Percentiles rank a stretch among this genome's conserved stretches.
Conservation (phyloP, 2,888 invertebrate species). For the Cerastis leucographa region DNA sequence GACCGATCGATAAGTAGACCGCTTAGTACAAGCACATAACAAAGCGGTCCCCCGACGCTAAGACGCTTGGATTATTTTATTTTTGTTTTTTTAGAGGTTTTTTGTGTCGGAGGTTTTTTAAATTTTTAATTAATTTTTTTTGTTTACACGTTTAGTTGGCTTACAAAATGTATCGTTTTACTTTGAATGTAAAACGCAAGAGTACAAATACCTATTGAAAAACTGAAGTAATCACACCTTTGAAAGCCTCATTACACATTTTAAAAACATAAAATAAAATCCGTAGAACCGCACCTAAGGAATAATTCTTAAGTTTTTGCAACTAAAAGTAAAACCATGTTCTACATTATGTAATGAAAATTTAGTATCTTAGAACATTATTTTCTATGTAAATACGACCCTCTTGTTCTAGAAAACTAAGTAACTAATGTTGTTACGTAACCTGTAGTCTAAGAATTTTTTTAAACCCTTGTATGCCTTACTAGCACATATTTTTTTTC, state of each 20-base stretch:
- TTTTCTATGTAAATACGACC: conserved; percentile 31
- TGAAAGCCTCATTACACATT: not conserved
- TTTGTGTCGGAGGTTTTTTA: no score
- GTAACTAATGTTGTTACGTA: conserved; percentile 3
- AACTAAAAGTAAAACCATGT: conserved; percentile 51
- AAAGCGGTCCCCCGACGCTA: no score
- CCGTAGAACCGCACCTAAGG: no score
- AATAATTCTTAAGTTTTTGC: conserved; percentile 1
- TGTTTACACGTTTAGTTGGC: not conserved
- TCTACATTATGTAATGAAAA: conserved; percentile 29
- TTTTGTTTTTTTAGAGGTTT: no score
- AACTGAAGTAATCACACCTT: not conserved
- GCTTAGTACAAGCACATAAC: no score
- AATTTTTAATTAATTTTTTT: no score
- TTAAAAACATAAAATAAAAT: not conserved
- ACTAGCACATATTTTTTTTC: not conserved
- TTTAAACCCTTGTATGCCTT: not conserved
- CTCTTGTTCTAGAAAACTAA: conserved; percentile 13
- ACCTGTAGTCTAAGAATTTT: not conserved
- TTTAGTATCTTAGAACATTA: conserved; percentile 29
- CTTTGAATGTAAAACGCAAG: no score
- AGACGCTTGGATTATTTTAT: no score
- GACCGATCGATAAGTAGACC: no score
- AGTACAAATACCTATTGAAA: not conserved
- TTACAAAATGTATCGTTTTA: not conserved